Base-by-base conservation (phyloP, 2,888 invertebrate genomes). In the Empis stercorea region DNA sequence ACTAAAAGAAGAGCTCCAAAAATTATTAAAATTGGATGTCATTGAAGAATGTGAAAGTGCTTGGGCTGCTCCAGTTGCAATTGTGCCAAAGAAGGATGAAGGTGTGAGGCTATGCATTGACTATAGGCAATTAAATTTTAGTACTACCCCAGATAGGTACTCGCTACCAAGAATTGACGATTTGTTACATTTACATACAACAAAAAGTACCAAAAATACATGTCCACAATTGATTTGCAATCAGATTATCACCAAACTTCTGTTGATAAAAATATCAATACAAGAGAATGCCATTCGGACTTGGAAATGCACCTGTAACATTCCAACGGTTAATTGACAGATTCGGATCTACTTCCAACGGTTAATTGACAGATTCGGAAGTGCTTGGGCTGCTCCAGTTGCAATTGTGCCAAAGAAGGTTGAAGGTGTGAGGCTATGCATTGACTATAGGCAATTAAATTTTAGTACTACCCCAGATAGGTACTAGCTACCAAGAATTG, bases 331-430 rank as follows among this genome's bases (percentile, higher is more conserved):
- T 58, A 15, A 61, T n/a, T n/a, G n/a, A n/a, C n/a, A n/a, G n/a
- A n/a, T n/a, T n/a, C n/a, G n/a, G n/a, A n/a, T n/a, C n/a, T n/a
- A n/a, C n/a, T n/a, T n/a, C n/a, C n/a, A n/a, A n/a, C n/a, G n/a
- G n/a, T n/a, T n/a, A n/a, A 62, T 66, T 10, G 63, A 65, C 46
- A 61, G 63, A 40, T 60, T 60, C 44, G 63, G 65, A 42, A 63
- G 62, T 0, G 56, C 62, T 4, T 67, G 64, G 63, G 53, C 61
- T 5, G 56, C 63, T 10, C 65, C 62, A 7, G 57, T 57, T 2
- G 55, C 66, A 1, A 48, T 66, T 32, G 59, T 66, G 5, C 60
- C 60, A 2, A 68, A 66, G 48, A 55, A 52, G 43, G 55, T 59
- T 52, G 61, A 59, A 23, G 46, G 47, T 9, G 40, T 53, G 15